phyloP scores from a whole-genome alignment of 2,113 vertebrate genomes.

The Tautogolabrus adspersus region DNA sequence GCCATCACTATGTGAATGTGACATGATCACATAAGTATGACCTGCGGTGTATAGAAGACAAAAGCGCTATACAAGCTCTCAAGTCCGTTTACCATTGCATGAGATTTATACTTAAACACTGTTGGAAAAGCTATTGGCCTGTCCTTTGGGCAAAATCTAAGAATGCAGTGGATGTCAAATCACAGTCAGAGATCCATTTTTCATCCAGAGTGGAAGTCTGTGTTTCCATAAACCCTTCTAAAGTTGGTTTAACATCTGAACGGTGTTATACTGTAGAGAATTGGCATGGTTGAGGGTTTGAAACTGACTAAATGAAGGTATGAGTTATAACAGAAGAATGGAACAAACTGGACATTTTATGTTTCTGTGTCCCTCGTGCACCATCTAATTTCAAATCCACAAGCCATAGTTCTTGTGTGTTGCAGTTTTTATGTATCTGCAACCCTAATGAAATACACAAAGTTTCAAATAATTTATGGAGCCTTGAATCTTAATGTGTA shows the following conservation, averaged over 20 bases:
- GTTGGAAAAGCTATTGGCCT: slow-evolving; percentile 48
- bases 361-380: slow-evolving; percentile 1
- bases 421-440: neutral
- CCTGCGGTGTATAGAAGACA: no score
- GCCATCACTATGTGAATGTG: no score
- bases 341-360: slow-evolving; percentile 3
- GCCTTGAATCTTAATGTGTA: slow-evolving; percentile 8
- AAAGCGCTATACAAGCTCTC: no score
- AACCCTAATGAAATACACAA: slow-evolving; percentile 8
- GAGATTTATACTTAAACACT: slow-evolving; percentile 35
- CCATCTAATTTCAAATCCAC: slow-evolving; percentile 10
- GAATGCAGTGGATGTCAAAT: slow-evolving; percentile 29
- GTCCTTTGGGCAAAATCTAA: slow-evolving; percentile 12
- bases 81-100: no score
- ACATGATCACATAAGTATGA: no score
- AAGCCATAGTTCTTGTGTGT: neutral
- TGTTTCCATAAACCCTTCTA: slow-evolving; percentile 27
- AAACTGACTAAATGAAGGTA: neutral
- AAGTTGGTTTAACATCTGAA: slow-evolving; percentile 20
- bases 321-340: neutral
- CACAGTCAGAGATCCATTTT: slow-evolving; percentile 28
- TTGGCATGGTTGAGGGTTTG: neutral
- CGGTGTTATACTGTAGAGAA: slow-evolving; percentile 2
- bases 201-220: slow-evolving; percentile 29
- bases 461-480: slow-evolving; percentile 16